These are phyloP conservation scores for Drosophila ananassae DNA, from an alignment of 1,140 invertebrate genomes.

Conservation along the genomic window DNA sequence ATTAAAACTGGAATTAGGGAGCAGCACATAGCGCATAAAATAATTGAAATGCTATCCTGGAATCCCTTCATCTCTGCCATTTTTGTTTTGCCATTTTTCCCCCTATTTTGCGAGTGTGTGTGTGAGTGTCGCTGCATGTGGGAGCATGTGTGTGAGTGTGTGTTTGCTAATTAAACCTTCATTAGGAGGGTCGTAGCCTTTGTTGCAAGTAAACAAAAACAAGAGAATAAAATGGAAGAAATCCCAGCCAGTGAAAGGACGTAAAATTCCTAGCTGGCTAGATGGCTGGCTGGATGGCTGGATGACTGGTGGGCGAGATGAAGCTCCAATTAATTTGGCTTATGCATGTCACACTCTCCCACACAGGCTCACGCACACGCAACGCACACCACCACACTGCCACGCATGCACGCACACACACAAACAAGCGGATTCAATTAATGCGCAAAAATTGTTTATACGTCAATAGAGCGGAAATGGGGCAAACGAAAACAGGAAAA, in stretches of 20 bases:
- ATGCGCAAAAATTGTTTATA: slow-evolving; percentile 82
- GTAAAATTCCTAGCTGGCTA: slow-evolving; percentile 37
- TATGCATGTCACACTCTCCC: slow-evolving; percentile 66
- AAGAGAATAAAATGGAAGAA: slow-evolving; percentile 43
- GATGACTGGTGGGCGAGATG: slow-evolving; percentile 53
- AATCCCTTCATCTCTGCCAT: slow-evolving; percentile 12
- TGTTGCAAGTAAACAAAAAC: slow-evolving; percentile 72
- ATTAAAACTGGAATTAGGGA: slow-evolving; percentile 77
- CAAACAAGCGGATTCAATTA: slow-evolving; percentile 69
- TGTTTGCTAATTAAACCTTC: slow-evolving; percentile 80
- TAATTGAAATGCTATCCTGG: slow-evolving; percentile 54
- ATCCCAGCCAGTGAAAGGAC: slow-evolving; percentile 54
- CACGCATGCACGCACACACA: slow-evolving; percentile 39
- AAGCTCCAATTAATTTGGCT: slow-evolving; percentile 78
- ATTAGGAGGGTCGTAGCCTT: slow-evolving; percentile 62
- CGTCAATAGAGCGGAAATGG: slow-evolving; percentile 75
- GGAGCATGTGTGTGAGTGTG: slow-evolving; percentile 16
- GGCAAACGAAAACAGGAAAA: slow-evolving; percentile 22
- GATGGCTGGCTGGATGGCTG: background rate
- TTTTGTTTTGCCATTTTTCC: background rate
- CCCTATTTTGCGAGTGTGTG: slow-evolving; percentile 1
- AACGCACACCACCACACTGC: background rate
- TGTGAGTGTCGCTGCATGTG: slow-evolving; percentile 5
- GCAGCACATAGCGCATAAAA: slow-evolving; percentile 33
- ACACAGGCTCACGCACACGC: slow-evolving; percentile 21